A percentile compares a stretch with the other conserved stretches of the same genome.
phyloP scores from a whole-genome alignment of 2,113 vertebrate species.

The Alexandromys fortis region DNA sequence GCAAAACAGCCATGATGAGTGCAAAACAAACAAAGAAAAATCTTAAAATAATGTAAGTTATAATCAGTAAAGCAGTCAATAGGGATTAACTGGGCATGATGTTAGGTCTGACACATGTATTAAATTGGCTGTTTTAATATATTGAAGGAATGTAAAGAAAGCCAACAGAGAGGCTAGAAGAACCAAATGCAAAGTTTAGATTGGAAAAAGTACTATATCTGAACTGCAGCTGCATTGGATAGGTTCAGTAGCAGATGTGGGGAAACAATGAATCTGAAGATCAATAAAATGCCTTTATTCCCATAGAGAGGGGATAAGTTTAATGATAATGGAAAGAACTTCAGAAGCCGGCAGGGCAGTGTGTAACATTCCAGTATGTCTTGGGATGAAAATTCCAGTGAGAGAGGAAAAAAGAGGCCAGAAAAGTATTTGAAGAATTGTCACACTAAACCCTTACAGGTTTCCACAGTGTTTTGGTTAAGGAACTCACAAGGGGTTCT shows the following conservation, averaged over 20 bases:
- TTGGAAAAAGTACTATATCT: slow-evolving; percentile 25
- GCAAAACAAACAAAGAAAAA: neutral
- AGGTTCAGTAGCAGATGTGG: neutral
- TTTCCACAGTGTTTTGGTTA: neutral
- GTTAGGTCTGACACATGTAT: neutral
- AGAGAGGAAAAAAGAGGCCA: neutral
- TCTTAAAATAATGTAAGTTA: neutral
- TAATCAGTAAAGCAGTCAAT: neutral
- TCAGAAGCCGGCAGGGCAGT: neutral
- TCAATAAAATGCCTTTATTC: neutral
- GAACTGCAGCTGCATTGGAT: neutral
- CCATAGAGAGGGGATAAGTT: neutral
- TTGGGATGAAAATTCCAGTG: neutral
- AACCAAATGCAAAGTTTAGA: slow-evolving; percentile 29
- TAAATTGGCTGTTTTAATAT: slow-evolving; percentile 16
- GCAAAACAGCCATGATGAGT: neutral
- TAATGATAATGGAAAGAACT: neutral
- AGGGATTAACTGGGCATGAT: neutral
- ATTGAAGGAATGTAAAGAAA: slow-evolving; percentile 47
- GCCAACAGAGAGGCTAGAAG: slow-evolving; percentile 17
- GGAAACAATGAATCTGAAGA: neutral
- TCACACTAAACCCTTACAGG: neutral
- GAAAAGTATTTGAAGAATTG: neutral
- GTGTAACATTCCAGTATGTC: neutral
- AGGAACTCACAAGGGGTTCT: neutral